Conservation (phyloP, 2,888 invertebrate species). For the Eupithecia pulchellata region DNA sequence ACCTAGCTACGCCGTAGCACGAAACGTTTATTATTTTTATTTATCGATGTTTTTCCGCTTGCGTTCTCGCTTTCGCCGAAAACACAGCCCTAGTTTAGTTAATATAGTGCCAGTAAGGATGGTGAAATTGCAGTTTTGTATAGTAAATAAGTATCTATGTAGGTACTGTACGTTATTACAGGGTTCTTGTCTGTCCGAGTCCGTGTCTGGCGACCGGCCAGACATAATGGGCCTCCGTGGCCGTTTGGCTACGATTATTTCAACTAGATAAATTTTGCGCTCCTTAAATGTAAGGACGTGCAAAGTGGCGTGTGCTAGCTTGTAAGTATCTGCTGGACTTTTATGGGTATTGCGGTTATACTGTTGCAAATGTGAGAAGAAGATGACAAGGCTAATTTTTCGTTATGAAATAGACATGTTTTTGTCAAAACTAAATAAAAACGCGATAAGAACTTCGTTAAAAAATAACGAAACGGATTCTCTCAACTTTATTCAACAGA, state of each 20-base stretch:
- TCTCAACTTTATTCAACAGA: neutral
- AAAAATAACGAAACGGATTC: neutral
- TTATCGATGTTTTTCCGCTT: neutral
- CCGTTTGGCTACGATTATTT: conserved; percentile 72
- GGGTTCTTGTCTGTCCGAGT: conserved; percentile 55
- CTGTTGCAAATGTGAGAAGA: neutral
- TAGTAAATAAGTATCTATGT: conserved; percentile 34
- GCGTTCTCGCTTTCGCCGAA: neutral
- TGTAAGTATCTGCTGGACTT: conserved; percentile 43
- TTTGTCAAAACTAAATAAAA: neutral
- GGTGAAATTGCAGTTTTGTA: conserved; percentile 28
- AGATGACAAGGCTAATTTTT: neutral
- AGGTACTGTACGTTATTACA: conserved; percentile 53
- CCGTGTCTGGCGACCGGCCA: conserved; percentile 69
- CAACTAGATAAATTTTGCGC: conserved; percentile 76
- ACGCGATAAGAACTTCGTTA: neutral
- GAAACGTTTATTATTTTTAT: neutral
- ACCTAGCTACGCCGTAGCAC: neutral
- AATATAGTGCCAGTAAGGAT: neutral
- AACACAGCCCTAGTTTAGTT: neutral
- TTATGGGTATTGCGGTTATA: neutral
- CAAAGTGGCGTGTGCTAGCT: conserved; percentile 54
- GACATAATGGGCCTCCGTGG: conserved; percentile 65
- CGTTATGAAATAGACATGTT: neutral
- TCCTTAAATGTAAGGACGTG: conserved; percentile 72